Evolutionary conservation across 2,797 vertebrate species (phyloP), one percentile per base, ranked within the genome.

Genomic region (Acanthopagrus latus): DNA sequence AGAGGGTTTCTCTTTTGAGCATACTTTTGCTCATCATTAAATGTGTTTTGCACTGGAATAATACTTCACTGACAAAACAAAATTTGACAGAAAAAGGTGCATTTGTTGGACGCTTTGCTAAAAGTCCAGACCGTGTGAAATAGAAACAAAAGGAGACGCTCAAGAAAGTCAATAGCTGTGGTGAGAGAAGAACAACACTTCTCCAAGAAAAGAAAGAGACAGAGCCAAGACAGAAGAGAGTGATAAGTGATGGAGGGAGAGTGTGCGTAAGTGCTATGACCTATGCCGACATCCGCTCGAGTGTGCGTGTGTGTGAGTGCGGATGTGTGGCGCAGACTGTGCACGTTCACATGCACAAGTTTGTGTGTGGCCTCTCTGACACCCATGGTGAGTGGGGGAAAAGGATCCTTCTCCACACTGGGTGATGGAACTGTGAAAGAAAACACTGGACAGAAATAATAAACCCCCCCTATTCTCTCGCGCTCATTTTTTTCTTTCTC

Each of bases 371-470:
- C 87, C 92, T 85, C 72, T 75, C 84, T 72, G 86, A 92, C 92
- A 92, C 87, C 90, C 88, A 86, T 50, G 82, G 80, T 84, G 90
- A 89, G 88, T 14, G 64, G 76, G 75, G 88, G 86, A 91, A 92
- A 91, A 75, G 78, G 87, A 92, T 92, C 89, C 65, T 67, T 92
- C 84, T 89, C 85, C 88, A 83, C 86, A 81, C 83, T 74, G 85
- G 84, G 87, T 88, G 86, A 93, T 86, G 87, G 88, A 94, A 92
- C 90, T 92, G 88, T 86, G 81, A 95, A 94, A 89, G 86, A 94
- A 94, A 95, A 94, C 88, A 91, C 75, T 81, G 80, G 77, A 86
- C 80, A 90, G 90, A 88, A 93, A 93, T 87, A 93, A 94, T 91
- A 94, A 93, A 91, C 91, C 75, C 74, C 43, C 27, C 62, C 48